A percentile compares a stretch with the other conserved stretches of the same genome.
Evolutionary conservation across 2,113 vertebrate species (phyloP).

Genomic region (Thunnus maccoyii): DNA sequence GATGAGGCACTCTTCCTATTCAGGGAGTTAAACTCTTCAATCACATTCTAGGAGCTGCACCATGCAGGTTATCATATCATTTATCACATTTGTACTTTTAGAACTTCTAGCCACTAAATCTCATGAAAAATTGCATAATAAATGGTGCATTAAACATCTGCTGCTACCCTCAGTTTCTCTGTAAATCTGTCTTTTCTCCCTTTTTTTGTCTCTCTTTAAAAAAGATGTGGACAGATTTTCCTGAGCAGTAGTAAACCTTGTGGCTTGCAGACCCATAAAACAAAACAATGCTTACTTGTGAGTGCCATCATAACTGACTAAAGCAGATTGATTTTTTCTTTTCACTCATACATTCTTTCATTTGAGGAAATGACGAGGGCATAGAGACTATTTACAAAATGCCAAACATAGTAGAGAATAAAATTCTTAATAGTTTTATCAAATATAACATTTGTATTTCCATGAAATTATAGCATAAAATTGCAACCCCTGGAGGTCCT

Average conservation of each 20-base stretch:
- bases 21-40: neutral
- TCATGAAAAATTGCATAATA: neutral
- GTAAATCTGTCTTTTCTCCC: too few relatives aligned
- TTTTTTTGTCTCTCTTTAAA: neutral
- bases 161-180: neutral
- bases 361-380: neutral
- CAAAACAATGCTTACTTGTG: neutral
- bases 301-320: too few relatives aligned
- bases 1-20: neutral
- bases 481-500: neutral
- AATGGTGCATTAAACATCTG: neutral
- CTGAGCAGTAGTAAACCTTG: neutral
- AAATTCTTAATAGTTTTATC: neutral
- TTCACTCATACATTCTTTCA: neutral
- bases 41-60: neutral
- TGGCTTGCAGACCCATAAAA: conserved; percentile 7
- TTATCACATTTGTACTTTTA: neutral
- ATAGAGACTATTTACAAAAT: neutral
- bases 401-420: neutral
- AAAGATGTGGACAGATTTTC: neutral
- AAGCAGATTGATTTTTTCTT: neutral
- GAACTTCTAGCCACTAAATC: neutral
- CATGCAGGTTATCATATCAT: too few relatives aligned
- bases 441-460: neutral
- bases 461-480: neutral